Conservation (phyloP, 2,888 invertebrate species). For the Nymphalis urticae region DNA sequence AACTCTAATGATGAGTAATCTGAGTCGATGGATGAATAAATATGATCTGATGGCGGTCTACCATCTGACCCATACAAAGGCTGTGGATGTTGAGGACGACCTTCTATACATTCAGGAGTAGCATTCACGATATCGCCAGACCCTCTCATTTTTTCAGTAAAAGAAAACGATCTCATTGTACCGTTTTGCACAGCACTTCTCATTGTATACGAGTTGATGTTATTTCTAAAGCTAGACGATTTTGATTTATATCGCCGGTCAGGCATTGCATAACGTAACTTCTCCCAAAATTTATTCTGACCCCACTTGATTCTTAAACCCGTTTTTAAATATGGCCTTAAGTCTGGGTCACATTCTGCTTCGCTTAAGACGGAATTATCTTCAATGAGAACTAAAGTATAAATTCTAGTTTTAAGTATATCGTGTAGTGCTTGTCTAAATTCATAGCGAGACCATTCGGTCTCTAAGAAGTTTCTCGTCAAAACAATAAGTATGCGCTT, state of each 20-base stretch:
- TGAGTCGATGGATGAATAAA: slow-evolving; percentile 94
- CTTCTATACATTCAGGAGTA: slow-evolving; percentile 82
- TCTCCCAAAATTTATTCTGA: slow-evolving; percentile 96
- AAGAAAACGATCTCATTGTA: slow-evolving; percentile 82
- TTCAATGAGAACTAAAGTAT: slow-evolving; percentile 92
- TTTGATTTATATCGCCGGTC: slow-evolving; percentile 81
- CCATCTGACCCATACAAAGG: slow-evolving; percentile 78
- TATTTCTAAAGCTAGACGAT: slow-evolving; percentile 85
- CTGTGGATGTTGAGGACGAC: slow-evolving; percentile 64
- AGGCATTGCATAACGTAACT: slow-evolving; percentile 93
- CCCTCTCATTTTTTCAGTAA: slow-evolving; percentile 76
- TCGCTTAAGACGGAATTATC: slow-evolving; percentile 90
- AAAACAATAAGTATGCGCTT: slow-evolving; percentile 92
- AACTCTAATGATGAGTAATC: slow-evolving; percentile 92
- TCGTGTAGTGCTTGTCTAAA: slow-evolving; percentile 94
- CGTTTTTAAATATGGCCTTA: slow-evolving; percentile 93
- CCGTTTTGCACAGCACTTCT: slow-evolving; percentile 83
- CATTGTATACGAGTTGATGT: slow-evolving; percentile 92
- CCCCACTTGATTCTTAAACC: slow-evolving; percentile 92
- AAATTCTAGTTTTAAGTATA: slow-evolving; percentile 89
- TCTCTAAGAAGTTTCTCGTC: slow-evolving; percentile 93
- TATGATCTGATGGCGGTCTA: slow-evolving; percentile 92
- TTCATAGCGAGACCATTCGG: slow-evolving; percentile 96
- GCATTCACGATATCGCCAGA: slow-evolving; percentile 79
- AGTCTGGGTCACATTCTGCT: slow-evolving; percentile 91